Base-by-base conservation (phyloP, 2,888 invertebrate species). In the Polietes domitor region DNA sequence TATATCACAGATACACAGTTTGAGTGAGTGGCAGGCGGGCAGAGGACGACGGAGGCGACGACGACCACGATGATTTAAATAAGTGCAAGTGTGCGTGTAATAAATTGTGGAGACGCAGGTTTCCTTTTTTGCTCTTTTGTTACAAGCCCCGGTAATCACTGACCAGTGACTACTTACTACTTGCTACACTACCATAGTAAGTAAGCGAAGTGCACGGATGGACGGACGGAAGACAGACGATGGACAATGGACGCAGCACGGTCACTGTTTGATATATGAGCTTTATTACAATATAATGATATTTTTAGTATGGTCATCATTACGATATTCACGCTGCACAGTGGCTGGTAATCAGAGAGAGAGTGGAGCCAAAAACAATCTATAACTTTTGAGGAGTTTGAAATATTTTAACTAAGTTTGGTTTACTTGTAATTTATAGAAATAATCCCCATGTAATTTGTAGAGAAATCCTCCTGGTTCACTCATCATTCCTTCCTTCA, bases 221-320 rank as follows among this genome's bases (percentile, higher is more conserved):
- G n/a, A 4, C n/a, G 61, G 28, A 61, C 61, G 24, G n/a, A n/a
- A n/a, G n/a, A n/a, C n/a, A n/a, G n/a, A n/a, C n/a, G n/a, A n/a
- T n/a, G n/a, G n/a, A n/a, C n/a, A n/a, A n/a, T n/a, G n/a, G 28
- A 58, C 15, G 15, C 24, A 68, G 68, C 21, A 65, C 28, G 41
- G 65, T 32, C 41, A 19, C 65, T 32, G 65, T 77, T 79, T 85
- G 82, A 79, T 79, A 74, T 81, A 82, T 71, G 76, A 81, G 82
- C 79, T 85, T 85, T 79, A 82, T 81, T 85, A 81, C 79, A 78
- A 73, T 79, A 77, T 82, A 79, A 82, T 82, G 76, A 82, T 77
- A 82, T 79, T 73, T 74, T 77, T 77, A 73, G 70, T 47, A 53
- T 79, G 71, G 12, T 77, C 74, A 65, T 78, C 81, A 63, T 17